A percentile compares a stretch with the other conserved stretches of the same genome.
Conservation (phyloP, 2,888 invertebrate genomes). For the Allolobophora icterica region DNA sequence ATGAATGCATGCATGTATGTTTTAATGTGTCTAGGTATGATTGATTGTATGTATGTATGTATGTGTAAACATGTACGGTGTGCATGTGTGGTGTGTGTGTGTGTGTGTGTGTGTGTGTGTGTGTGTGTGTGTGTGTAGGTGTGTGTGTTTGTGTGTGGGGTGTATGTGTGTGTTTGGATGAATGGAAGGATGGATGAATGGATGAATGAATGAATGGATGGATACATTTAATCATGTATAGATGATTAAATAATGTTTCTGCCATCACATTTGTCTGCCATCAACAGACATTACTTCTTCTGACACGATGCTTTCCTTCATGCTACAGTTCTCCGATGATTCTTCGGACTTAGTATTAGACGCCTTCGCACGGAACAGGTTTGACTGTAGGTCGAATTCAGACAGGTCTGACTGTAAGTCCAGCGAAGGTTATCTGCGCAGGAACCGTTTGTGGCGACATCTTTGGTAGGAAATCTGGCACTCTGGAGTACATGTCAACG, state of each 20-base stretch:
- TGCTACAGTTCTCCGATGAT: constrained; percentile 5
- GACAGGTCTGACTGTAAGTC: no score
- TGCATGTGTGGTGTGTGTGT: no score
- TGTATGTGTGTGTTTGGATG: not conserved
- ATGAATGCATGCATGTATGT: no score
- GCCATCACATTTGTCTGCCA: not conserved
- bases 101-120: not conserved
- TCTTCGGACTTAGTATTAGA: not conserved
- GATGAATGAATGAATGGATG: no score
- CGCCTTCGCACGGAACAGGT: constrained; percentile 7
- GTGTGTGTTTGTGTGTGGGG: not conserved
- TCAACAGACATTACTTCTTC: not conserved
- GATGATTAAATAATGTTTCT: not conserved
- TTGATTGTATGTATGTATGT: no score
- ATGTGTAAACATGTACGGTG: no score
- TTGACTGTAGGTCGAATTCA: not conserved
- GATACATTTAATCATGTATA: not conserved
- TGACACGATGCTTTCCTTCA: not conserved
- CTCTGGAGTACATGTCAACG: constrained; percentile 36
- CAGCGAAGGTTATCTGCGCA: constrained; percentile 12
- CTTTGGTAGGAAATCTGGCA: constrained; percentile 43
- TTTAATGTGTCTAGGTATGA: no score
- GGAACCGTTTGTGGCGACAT: constrained; percentile 35
- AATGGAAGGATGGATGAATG: not conserved
- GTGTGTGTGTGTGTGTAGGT: not conserved